These are phyloP conservation scores for Macquaria ambigua DNA, from an alignment of 2,113 vertebrate species.

Conservation along the genomic window DNA sequence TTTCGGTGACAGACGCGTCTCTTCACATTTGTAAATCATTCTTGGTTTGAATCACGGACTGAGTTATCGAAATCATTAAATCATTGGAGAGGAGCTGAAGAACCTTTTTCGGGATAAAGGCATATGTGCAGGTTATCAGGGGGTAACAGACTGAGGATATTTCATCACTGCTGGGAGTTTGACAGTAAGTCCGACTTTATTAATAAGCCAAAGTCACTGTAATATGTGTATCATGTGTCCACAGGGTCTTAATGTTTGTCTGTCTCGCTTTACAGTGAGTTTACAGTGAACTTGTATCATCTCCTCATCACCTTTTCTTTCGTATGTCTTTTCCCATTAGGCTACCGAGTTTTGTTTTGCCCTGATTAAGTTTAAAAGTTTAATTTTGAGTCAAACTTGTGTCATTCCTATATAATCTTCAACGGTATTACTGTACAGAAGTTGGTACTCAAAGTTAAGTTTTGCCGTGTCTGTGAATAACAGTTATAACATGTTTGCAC, in stretches of 20 bases:
- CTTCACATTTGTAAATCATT: neutral
- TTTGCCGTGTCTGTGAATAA: neutral
- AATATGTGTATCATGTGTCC: neutral
- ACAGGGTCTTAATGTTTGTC: neutral
- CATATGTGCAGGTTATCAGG: constrained; percentile 26
- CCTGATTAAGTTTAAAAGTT: neutral
- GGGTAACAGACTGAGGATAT: constrained; percentile 25
- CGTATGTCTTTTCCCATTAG: neutral
- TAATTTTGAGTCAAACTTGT: neutral
- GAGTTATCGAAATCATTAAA: neutral
- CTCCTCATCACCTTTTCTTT: neutral
- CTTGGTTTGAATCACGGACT: neutral
- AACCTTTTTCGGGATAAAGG: constrained; percentile 32
- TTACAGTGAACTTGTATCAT: neutral
- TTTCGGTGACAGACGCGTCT: constrained; percentile 10
- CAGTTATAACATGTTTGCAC: neutral
- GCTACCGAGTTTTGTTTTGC: neutral
- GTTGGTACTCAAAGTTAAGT: neutral
- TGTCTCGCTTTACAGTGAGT: neutral
- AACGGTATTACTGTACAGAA: neutral
- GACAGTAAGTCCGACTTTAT: constrained; percentile 60
- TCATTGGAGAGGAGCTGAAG: neutral
- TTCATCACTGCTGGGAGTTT: constrained; percentile 30
- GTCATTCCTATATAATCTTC: neutral
- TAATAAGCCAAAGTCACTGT: neutral